Base-by-base conservation (phyloP, 2,797 vertebrate species). In the Gobio occitaniae region DNA sequence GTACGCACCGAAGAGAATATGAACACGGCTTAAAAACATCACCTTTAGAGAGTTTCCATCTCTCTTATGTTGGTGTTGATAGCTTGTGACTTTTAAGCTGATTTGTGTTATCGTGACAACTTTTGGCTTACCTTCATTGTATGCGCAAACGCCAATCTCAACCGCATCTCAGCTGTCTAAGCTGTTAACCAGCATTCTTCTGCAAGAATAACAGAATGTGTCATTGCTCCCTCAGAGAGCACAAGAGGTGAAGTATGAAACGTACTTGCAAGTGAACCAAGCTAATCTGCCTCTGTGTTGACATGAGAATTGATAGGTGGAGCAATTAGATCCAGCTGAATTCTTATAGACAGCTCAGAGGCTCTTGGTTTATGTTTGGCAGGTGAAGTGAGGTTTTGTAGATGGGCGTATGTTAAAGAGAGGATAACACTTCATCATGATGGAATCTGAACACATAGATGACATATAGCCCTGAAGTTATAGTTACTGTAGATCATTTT, bases 361-460 rank as follows among this genome's bases (percentile, higher is more conserved):
- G 16, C 54, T 81, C 68, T 83, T 66, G 44, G 68, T 74, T 84
- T 59, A 47, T 65, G 36, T 80, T 63, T 78, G 32, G 59, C 65
- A 56, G 78, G 38, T 12, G 75, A 70, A 16, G 48, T 68, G 70
- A 52, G 21, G 52, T 50, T 70, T 70, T 47, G 25, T 47, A 47
- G 38, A 72, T 32, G 50, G n/a, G 36, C 3, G 25, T 61, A 74
- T 38, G 13, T 54, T 15, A n/a, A 78, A 78, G 71, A 52, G 21
- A 29, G 29, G 29, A 38, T 12, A 38, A 54, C 65, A 48, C 25
- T 36, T 78, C 56, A 56, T 68, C 68, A 47, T 19, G 59, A 32
- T 85, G 50, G 63, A 87, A 84, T 84, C 77, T 65, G 72, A 86
- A 54, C 19, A 48, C 59, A 32, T 29, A 65, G 54, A 82, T 84